These are phyloP conservation scores for Leiothrix lutea DNA, from an alignment of 2,113 vertebrate species.

Conservation along the genomic window DNA sequence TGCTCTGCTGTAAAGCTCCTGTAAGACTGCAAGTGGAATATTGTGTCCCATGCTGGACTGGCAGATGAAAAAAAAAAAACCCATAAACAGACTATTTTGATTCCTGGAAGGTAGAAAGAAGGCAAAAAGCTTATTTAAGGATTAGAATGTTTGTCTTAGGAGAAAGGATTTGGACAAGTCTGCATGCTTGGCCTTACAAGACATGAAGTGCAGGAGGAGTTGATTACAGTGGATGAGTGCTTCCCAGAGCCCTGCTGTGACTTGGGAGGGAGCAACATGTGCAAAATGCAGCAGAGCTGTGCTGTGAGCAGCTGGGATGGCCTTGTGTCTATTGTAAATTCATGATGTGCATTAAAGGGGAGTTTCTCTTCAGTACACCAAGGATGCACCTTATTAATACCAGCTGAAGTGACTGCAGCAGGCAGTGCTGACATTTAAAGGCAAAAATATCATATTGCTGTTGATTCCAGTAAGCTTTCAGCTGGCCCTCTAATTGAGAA, in stretches of 20 bases:
- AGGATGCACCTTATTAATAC: not conserved
- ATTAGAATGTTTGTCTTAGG: not conserved
- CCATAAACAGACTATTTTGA: not conserved
- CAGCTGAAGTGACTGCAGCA: not conserved
- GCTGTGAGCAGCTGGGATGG: not conserved
- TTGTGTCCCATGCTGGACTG: not conserved
- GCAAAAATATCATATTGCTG: not conserved
- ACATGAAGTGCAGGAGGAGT: not conserved
- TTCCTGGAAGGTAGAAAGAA: not conserved
- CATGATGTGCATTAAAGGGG: not conserved
- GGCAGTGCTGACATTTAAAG: not conserved
- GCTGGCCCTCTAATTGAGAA: not conserved
- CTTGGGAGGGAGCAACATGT: not conserved
- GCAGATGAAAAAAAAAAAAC: not conserved
- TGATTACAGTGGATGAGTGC: not conserved
- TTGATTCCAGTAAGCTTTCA: not conserved
- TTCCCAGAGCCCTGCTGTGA: not conserved
- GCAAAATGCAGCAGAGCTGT: not conserved
- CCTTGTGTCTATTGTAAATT: not conserved
- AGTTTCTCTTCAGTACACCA: not conserved
- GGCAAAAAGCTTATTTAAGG: not conserved
- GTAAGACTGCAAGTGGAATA: not conserved
- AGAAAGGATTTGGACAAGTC: not conserved
- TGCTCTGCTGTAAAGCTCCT: not conserved
- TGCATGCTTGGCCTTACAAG: not conserved